phyloP scores from a whole-genome alignment of 1,140 invertebrate genomes.

The Hylaeus anthracinus region DNA sequence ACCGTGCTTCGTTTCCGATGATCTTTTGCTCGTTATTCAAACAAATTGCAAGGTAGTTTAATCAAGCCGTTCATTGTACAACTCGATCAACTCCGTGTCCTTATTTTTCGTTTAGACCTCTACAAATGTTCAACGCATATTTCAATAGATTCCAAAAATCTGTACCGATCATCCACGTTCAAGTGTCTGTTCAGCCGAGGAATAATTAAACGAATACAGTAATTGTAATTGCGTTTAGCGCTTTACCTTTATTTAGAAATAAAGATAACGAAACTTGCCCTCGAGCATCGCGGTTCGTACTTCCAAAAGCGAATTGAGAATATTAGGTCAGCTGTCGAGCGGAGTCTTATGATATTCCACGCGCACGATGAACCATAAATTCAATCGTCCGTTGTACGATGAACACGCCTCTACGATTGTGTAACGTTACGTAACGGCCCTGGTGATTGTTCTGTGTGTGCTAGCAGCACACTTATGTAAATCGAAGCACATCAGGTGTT shows the following conservation, averaged over 20 bases:
- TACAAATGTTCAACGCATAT: too few relatives aligned
- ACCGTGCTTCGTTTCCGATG: too few relatives aligned
- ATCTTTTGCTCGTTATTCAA: too few relatives aligned
- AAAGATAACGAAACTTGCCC: background rate
- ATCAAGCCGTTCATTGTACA: too few relatives aligned
- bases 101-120: too few relatives aligned
- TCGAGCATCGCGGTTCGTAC: too few relatives aligned
- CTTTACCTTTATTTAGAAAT: too few relatives aligned
- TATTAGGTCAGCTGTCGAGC: conserved; percentile 47
- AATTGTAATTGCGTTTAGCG: background rate
- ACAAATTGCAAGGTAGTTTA: too few relatives aligned
- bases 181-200: background rate
- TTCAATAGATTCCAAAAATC: too few relatives aligned
- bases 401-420: conserved; percentile 44
- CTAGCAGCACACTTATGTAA: conserved; percentile 37
- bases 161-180: too few relatives aligned
- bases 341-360: conserved; percentile 56
- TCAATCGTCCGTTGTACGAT: conserved; percentile 50
- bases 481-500: conserved; percentile 18
- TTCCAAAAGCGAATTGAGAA: conserved; percentile 5
- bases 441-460: conserved; percentile 43
- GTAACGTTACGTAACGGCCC: conserved; percentile 42
- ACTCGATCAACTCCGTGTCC: too few relatives aligned
- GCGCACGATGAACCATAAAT: conserved; percentile 51
- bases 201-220: too few relatives aligned